Conservation (phyloP, 2,797 vertebrate genomes). For the Enteromius anoplus region DNA sequence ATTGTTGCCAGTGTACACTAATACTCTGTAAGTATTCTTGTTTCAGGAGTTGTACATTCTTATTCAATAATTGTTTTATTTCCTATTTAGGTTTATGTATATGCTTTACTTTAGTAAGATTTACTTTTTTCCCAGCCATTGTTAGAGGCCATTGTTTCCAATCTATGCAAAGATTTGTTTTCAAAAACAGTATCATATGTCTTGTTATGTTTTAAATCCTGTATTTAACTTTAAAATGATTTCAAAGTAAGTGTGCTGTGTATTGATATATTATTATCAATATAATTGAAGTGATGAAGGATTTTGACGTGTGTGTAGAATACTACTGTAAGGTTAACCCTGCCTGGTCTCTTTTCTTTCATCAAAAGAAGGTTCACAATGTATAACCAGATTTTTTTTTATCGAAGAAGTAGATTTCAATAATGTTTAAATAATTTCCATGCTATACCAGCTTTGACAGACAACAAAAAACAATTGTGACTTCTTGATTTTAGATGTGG, state of each 20-base stretch:
- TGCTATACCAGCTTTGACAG: conserved; percentile 1
- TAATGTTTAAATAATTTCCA: background rate
- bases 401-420: conserved; percentile 21
- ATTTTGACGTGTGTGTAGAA: background rate
- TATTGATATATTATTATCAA: background rate
- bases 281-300: background rate
- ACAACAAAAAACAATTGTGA: background rate
- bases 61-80: background rate
- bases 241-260: background rate
- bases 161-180: background rate
- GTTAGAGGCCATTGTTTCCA: background rate
- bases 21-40: background rate
- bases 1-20: background rate
- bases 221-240: background rate
- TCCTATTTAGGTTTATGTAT: background rate
- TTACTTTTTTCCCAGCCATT: background rate
- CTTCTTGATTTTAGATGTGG: conserved; percentile 19
- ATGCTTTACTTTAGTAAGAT: background rate
- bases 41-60: background rate
- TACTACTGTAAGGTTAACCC: background rate
- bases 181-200: background rate
- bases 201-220: background rate
- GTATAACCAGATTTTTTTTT: background rate
- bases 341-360: background rate
- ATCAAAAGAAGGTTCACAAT: background rate